Conservation (phyloP, 2,797 vertebrate species). For the Psittacula echo region DNA sequence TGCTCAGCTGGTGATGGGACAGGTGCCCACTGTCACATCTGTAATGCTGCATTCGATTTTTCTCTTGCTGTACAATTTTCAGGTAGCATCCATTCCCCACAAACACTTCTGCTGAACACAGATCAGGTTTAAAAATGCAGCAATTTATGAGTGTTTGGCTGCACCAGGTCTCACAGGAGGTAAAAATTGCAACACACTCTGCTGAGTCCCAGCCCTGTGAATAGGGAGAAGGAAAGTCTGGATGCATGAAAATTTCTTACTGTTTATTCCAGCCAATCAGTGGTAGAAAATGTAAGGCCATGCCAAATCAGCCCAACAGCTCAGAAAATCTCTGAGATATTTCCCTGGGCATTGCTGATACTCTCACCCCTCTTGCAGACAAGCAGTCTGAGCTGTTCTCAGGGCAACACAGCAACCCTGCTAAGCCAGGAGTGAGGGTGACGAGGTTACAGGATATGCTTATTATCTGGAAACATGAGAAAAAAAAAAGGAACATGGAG, state of each 20-base stretch:
- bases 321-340: background rate
- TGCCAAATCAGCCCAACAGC: background rate
- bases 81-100: background rate
- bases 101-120: fast-evolving
- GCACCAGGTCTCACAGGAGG: background rate
- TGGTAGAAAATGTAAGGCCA: background rate
- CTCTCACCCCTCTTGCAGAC: background rate
- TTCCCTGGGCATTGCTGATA: fast-evolving
- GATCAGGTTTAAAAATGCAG: background rate
- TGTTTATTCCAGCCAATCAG: fast-evolving
- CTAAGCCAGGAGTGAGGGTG: background rate
- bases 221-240: background rate
- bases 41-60: fast-evolving
- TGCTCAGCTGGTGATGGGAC: background rate
- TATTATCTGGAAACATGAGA: background rate
- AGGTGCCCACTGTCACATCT: background rate
- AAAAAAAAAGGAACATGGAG: fast-evolving
- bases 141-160: background rate
- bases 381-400: background rate
- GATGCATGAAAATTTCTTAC: background rate
- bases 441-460: no score
- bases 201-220: background rate
- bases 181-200: fast-evolving
- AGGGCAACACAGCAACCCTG: background rate
- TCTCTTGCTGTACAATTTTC: background rate